These are phyloP conservation scores for Ramphastos sulfuratus DNA, from an alignment of 2,113 vertebrate genomes.

Conservation along the genomic window DNA sequence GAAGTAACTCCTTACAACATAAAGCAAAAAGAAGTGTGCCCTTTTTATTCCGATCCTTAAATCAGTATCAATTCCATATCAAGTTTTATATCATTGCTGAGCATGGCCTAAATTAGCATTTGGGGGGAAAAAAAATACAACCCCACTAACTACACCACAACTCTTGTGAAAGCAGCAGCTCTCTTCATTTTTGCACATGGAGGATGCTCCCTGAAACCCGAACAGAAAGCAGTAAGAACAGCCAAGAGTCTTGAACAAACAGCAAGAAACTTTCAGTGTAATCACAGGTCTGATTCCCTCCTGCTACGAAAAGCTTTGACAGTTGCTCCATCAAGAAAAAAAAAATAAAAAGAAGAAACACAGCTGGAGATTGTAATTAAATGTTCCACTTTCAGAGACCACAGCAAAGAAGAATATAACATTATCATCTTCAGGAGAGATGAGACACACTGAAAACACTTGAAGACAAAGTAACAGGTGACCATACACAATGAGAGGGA, in stretches of 20 bases:
- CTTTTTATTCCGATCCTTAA: not conserved
- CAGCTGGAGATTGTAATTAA: slow-evolving; percentile 4
- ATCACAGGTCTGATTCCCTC: not conserved
- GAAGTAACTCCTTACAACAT: not conserved
- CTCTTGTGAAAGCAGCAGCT: not conserved
- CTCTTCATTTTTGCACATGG: not conserved
- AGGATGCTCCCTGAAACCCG: not conserved
- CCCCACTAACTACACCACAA: not conserved
- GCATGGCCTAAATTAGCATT: not conserved
- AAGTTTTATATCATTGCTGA: not conserved
- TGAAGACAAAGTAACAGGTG: slow-evolving; percentile 41
- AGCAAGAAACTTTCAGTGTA: not conserved
- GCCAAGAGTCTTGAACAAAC: not conserved
- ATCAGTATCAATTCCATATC: not conserved
- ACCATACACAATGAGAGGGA: not conserved
- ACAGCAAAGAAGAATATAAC: not conserved
- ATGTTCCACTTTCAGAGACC: not conserved
- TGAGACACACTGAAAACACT: not conserved
- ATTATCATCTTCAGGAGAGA: not conserved
- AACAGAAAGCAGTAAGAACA: not conserved
- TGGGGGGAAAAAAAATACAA: not conserved
- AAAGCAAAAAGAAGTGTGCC: not conserved
- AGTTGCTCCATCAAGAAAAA: not conserved
- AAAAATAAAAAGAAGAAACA: not conserved
- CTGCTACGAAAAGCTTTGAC: not conserved